These are phyloP conservation scores for Otolemur crassicaudatus DNA, from an alignment of 2,797 vertebrate species.

Conservation along the genomic window DNA sequence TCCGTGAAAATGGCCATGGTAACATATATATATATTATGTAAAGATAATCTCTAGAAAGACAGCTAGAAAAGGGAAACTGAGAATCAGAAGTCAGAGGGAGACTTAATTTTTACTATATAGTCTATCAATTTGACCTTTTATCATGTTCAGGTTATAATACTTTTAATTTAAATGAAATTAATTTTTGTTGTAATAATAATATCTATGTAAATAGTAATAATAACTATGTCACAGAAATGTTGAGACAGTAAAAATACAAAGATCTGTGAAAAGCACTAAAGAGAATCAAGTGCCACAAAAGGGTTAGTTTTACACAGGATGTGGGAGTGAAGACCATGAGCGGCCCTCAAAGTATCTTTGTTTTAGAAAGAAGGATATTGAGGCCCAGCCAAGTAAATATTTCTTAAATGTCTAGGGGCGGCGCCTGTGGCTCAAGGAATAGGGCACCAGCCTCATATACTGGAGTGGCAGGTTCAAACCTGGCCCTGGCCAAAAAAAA, in stretches of 20 bases:
- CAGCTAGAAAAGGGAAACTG: not conserved
- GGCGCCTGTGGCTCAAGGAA: too few species aligned
- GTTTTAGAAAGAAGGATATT: not conserved
- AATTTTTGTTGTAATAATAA: conserved; percentile 1
- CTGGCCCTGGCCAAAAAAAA: too few species aligned
- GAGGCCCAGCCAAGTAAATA: not conserved
- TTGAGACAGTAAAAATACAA: not conserved
- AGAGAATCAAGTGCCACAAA: not conserved
- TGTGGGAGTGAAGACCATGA: conserved; percentile 1
- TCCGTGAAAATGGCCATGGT: not conserved
- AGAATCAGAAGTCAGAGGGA: not conserved
- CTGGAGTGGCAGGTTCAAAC: too few species aligned
- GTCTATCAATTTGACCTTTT: not conserved
- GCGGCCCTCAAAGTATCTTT: conserved; percentile 31
- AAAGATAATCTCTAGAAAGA: conserved; percentile 24
- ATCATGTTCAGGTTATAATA: not conserved
- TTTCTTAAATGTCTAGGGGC: not conserved
- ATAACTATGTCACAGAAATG: not conserved
- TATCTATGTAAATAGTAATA: not conserved
- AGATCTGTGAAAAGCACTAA: not conserved
- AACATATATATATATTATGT: not conserved
- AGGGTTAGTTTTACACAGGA: not conserved
- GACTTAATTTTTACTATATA: not conserved
- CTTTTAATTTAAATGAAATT: conserved; percentile 44
- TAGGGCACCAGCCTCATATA: too few species aligned